Percentiles rank a stretch among this genome's conserved stretches.
phyloP scores from a whole-genome alignment of 2,113 vertebrate genomes.

The Pseudorhombus dupliciocellatus region DNA sequence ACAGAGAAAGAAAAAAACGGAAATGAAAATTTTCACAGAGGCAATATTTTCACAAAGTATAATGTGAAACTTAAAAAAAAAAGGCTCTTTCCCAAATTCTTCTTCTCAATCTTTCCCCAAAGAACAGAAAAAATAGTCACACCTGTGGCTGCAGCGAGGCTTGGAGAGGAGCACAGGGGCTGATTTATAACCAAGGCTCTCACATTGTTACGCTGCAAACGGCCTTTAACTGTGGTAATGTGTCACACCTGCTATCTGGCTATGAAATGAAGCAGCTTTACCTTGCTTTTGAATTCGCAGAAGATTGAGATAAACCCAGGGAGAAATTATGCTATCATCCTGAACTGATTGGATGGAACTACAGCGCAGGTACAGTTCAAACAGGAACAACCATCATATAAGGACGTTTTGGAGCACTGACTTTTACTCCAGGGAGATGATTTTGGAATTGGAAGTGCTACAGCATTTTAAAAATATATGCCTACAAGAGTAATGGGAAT shows the following conservation, averaged over 20 bases:
- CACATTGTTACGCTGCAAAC: constrained; percentile 25
- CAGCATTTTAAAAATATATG: constrained; percentile 13
- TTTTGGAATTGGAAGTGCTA: neutral
- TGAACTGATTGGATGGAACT: neutral
- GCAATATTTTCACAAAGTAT: neutral
- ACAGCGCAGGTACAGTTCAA: neutral
- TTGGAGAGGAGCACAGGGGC: no score
- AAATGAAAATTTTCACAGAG: constrained; percentile 26
- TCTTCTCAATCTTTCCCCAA: neutral
- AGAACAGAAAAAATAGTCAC: neutral
- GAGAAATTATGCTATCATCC: neutral
- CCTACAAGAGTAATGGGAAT: constrained; percentile 20
- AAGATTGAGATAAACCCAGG: neutral
- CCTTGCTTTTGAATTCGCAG: constrained; percentile 25
- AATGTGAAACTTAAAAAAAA: constrained; percentile 1
- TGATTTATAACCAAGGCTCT: constrained; percentile 20
- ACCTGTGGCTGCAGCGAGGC: neutral
- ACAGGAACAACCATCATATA: constrained; percentile 16
- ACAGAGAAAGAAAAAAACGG: constrained; percentile 1
- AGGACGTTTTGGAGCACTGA: neutral
- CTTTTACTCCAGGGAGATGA: neutral
- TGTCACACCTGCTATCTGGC: constrained; percentile 19
- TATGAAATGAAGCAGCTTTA: neutral
- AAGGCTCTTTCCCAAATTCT: neutral
- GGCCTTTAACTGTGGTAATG: constrained; percentile 28